Conservation (phyloP, 2,888 invertebrate genomes). For the Salticus scenicus region DNA sequence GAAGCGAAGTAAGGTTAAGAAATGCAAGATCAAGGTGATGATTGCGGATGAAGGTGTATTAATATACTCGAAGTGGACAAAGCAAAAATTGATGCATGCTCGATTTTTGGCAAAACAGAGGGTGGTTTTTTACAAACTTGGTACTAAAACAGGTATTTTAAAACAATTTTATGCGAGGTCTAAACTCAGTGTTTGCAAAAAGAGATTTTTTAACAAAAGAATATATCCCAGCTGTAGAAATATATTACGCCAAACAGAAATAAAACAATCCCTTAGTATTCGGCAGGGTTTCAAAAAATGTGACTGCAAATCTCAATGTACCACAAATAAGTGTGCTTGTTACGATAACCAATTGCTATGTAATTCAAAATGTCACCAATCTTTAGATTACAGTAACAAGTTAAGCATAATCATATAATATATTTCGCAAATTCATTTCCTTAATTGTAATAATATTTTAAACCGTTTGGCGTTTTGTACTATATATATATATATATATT, state of each 20-base stretch:
- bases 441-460: too few relatives aligned
- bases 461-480: too few relatives aligned
- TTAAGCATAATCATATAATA: not conserved
- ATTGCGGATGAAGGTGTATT: too few relatives aligned
- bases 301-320: constrained; percentile 29
- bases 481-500: too few relatives aligned
- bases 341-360: constrained; percentile 10
- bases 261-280: constrained; percentile 42
- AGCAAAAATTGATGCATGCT: too few relatives aligned
- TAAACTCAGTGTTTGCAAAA: not conserved
- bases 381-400: constrained; percentile 21
- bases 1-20: too few relatives aligned
- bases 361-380: constrained; percentile 22
- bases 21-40: too few relatives aligned
- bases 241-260: constrained; percentile 32
- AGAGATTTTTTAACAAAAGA: not conserved
- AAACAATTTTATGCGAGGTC: not conserved
- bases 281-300: constrained; percentile 39
- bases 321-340: constrained; percentile 25
- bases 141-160: not conserved
- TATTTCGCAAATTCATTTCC: too few relatives aligned
- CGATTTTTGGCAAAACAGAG: too few relatives aligned
- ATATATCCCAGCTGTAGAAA: constrained; percentile 25
- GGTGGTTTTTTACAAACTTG: too few relatives aligned
- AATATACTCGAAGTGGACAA: too few relatives aligned